phyloP scores from a whole-genome alignment of 2,888 invertebrate genomes.

The Ditylenchus weischeri region DNA sequence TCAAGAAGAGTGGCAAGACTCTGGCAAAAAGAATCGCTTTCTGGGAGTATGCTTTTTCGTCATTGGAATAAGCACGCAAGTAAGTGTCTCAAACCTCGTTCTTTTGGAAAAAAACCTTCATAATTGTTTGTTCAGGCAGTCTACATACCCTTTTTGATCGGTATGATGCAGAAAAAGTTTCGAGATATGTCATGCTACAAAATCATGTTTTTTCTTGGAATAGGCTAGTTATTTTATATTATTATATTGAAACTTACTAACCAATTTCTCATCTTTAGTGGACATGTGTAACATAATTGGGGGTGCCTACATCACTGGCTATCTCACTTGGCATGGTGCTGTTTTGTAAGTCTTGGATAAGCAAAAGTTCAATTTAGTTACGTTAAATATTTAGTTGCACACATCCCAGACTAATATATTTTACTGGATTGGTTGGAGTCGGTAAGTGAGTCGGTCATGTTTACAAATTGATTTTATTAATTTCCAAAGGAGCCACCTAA shows the following conservation, averaged over 20 bases:
- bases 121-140: neutral
- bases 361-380: too few relatives aligned
- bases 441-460: neutral
- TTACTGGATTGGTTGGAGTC: constrained; percentile 8
- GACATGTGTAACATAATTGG: constrained; percentile 4
- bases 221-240: neutral
- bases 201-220: constrained; percentile 13
- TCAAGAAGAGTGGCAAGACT: neutral
- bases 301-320: constrained; percentile 3
- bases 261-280: neutral
- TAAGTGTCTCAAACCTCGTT: neutral
- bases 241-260: neutral
- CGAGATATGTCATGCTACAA: constrained; percentile 6
- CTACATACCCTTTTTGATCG: constrained; percentile 14
- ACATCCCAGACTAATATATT: constrained; percentile 5
- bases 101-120: too few relatives aligned
- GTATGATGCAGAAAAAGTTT: constrained; percentile 3
- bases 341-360: neutral
- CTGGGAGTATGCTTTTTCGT: neutral
- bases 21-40: neutral
- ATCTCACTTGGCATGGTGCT: constrained; percentile 2
- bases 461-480: too few relatives aligned
- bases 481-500: too few relatives aligned
- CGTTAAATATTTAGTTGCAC: neutral
- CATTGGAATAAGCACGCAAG: neutral